Evolutionary conservation across 1,140 invertebrate species (phyloP), one percentile per base, ranked within the genome.

Genomic region (Sweltsa coloradensis): DNA sequence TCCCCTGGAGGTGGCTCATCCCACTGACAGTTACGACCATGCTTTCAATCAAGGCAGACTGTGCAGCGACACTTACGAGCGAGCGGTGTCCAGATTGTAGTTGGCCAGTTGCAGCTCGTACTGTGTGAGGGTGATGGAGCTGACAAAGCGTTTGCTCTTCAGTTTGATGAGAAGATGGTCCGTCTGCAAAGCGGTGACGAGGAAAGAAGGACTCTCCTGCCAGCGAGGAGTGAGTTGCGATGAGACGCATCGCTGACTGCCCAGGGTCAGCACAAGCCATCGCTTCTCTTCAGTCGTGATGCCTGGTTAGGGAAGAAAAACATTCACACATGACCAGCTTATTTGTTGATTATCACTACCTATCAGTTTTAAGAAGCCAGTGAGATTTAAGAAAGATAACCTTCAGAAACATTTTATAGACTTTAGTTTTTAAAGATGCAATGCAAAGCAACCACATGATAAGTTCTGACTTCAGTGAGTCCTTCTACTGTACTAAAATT

Each of bases 131-230:
- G 70, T 73, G 13, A 72, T 65, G 34, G 68, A 69, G 50, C 64
- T 71, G 40, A 74, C 60, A 31, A 75, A 58, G 36, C 70, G 57
- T 51, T 71, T 73, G 29, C 65, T 69, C 52, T 75, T 74, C 22
- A 69, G 51, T 50, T 69, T 68, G 44, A 69, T 57, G 9, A 56
- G 50, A 21, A 72, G 62, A 51, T 64, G 68, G 41, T 73, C 71
- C 42, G 62, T 68, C 7, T 65, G 61, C 29, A 72, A 55, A 19
- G 63, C 55, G 34, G 65, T 63, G 11, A 75, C 64, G 31, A 75
- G 60, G 49, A 74, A 74, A 24, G 72, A 72, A 24, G 65, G 63
- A 42, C 65, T 63, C 47, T 74, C 71, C 37, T 64, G 63, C 71
- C 70, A 75, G 5, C 56, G 57, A 4, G 59, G 41, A 19, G 42